Base-by-base conservation (phyloP, 2,888 invertebrate genomes). In the Drosophila flavopinicola region DNA sequence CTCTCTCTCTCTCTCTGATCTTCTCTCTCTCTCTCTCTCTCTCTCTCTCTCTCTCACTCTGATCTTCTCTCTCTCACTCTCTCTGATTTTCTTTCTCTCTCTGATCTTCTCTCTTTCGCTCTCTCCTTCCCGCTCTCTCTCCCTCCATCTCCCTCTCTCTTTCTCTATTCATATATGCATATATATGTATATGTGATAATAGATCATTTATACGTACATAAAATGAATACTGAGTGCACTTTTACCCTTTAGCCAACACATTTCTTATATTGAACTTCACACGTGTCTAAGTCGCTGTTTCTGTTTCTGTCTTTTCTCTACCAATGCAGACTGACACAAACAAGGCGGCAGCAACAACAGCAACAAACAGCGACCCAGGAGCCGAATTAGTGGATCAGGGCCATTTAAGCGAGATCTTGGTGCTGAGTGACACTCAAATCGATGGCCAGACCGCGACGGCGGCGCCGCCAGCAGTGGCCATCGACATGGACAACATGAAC, bases 361-460 rank as follows among this genome's bases (percentile, higher is more conserved):
- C 66, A 61, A 27, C 72, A 33, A 58, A 32, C 60, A 52, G 7
- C 58, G 71, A 66, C 60, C 56, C 71, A 64, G 75, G 56, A 73
- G 73, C 61, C 39, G 79, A 79, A 70, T 79, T 80, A 70, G 80
- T 70, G 66, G 75, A 69, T 69, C 73, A 73, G 73, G 75, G 75
- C 75, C 68, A 79, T 74, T 78, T 74, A 66, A 78, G 78, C 73
- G 88, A 87, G 74, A 79, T 88, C 82, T 80, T 80, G 80, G 87
- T 88, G 66, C 78, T 84, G 79, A 87, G 87, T 84, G 87, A 88
- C 87, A 84, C 84, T 66, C 79, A 85, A 85, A 85, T 85, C 84
- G 85, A 82, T 84, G 77, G 69, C 60, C 41, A 11, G 47, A 27
- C 35, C 57, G 53, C 74, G 59, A 68, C 60, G 66, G 45, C 75